phyloP scores from a whole-genome alignment of 2,888 invertebrate species.

The Allolobophora icterica region DNA sequence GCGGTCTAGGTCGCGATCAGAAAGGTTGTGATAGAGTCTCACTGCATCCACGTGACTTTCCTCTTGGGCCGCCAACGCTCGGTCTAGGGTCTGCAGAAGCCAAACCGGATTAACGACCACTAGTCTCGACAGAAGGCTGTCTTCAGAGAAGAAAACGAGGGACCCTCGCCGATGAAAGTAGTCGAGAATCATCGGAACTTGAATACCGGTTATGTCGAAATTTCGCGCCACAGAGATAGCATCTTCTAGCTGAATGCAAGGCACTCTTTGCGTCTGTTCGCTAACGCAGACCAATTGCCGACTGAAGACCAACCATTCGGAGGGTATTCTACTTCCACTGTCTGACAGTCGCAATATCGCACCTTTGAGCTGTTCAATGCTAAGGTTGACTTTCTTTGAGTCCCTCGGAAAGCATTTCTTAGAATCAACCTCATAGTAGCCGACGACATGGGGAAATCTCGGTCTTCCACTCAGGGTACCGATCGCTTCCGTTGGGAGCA shows the following conservation, averaged over 20 bases:
- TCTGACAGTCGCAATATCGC: slow-evolving; percentile 47
- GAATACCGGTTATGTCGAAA: slow-evolving; percentile 46
- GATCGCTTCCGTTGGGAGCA: not conserved
- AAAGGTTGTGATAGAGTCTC: slow-evolving; percentile 42
- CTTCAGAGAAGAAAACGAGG: slow-evolving; percentile 45
- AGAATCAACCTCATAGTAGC: slow-evolving; percentile 49
- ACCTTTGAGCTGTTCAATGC: slow-evolving; percentile 49
- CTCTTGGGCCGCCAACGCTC: slow-evolving; percentile 41
- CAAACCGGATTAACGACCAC: slow-evolving; percentile 50
- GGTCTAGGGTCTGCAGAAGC: slow-evolving; percentile 46
- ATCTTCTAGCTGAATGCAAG: slow-evolving; percentile 49
- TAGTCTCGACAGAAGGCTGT: slow-evolving; percentile 42
- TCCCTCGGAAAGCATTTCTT: slow-evolving; percentile 50
- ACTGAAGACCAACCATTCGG: slow-evolving; percentile 49
- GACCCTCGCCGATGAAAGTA: slow-evolving; percentile 50
- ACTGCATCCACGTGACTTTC: slow-evolving; percentile 27
- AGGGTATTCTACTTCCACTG: slow-evolving; percentile 44
- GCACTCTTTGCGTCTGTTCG: slow-evolving; percentile 45
- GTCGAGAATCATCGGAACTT: slow-evolving; percentile 39
- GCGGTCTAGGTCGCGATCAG: slow-evolving; percentile 45
- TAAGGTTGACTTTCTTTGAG: slow-evolving; percentile 48
- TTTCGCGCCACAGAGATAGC: slow-evolving; percentile 49
- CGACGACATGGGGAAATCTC: slow-evolving; percentile 47
- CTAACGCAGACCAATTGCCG: slow-evolving; percentile 46
- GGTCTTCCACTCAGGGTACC: not conserved